phyloP scores from a whole-genome alignment of 1,140 invertebrate genomes.

The Dinoponera quadriceps region DNA sequence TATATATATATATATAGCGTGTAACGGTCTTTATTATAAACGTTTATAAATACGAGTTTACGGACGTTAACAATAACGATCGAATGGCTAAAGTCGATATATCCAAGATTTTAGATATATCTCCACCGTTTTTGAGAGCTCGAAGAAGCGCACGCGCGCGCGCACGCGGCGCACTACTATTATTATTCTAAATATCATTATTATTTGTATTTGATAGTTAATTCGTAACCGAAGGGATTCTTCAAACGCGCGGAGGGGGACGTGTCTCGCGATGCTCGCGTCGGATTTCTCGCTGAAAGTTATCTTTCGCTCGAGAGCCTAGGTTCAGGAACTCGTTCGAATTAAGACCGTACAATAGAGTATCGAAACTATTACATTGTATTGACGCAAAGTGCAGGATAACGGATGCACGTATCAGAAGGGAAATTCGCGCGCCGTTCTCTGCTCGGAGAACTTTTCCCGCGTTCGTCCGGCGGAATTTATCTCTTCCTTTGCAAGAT shows the following conservation, averaged over 20 bases:
- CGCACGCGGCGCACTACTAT: constrained; percentile 27
- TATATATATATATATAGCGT: constrained; percentile 7
- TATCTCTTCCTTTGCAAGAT: not conserved
- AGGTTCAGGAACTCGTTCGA: not conserved
- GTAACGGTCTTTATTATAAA: constrained; percentile 68
- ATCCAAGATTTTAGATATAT: constrained; percentile 34
- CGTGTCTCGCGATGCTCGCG: constrained; percentile 47
- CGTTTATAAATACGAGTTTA: constrained; percentile 68
- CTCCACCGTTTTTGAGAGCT: not conserved
- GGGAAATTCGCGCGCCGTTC: not conserved
- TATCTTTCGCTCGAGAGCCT: not conserved
- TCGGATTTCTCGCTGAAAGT: constrained; percentile 64
- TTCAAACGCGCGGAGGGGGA: constrained; percentile 47
- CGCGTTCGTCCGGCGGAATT: not conserved
- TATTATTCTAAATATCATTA: constrained; percentile 1
- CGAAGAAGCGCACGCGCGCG: constrained; percentile 35
- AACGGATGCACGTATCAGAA: not conserved
- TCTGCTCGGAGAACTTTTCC: not conserved
- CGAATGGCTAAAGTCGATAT: not conserved
- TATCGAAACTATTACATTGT: constrained; percentile 20
- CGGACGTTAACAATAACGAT: constrained; percentile 54
- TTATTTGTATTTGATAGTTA: constrained; percentile 46
- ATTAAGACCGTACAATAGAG: not conserved
- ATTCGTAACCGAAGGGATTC: constrained; percentile 35
- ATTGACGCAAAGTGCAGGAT: constrained; percentile 16